Evolutionary conservation across 2,797 vertebrate species (phyloP).

Genomic region (Ctenochaetus hawaiiensis): DNA sequence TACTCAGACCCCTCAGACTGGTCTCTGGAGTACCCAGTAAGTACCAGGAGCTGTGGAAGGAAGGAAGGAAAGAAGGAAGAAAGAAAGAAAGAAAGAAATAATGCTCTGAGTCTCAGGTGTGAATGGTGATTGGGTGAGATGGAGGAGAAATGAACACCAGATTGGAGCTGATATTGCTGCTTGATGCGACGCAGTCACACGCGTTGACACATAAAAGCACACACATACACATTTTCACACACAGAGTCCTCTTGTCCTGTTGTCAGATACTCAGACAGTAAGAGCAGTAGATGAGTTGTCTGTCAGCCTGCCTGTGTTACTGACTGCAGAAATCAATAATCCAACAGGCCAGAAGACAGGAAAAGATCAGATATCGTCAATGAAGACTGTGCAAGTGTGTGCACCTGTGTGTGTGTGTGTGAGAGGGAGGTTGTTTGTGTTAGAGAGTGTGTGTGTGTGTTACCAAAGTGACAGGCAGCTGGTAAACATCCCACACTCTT

Average conservation of each 20-base stretch:
- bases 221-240: conserved; percentile 21
- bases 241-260: conserved; percentile 28
- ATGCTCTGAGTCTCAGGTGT: conserved; percentile 68
- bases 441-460: too few species aligned
- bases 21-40: conserved; percentile 99
- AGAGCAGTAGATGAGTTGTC: conserved; percentile 48
- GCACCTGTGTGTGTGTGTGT: conserved; percentile 12
- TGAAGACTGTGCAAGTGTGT: conserved; percentile 21
- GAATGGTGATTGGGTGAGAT: conserved; percentile 54
- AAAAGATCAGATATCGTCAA: conserved; percentile 27
- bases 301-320: conserved; percentile 43
- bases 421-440: too few species aligned
- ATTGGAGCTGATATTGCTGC: conserved; percentile 58
- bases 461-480: neutral
- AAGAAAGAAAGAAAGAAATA: neutral
- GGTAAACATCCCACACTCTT: conserved; percentile 14
- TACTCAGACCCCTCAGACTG: conserved; percentile 94
- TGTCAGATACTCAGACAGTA: conserved; percentile 43
- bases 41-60: conserved; percentile 65
- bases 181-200: conserved; percentile 25
- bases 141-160: conserved; percentile 46
- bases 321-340: conserved; percentile 55
- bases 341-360: conserved; percentile 38
- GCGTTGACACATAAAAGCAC: conserved; percentile 6
- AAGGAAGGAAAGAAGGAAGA: neutral